These are phyloP conservation scores for Xanthostigma xanthostigma DNA, from an alignment of 2,888 invertebrate genomes.

Conservation along the genomic window DNA sequence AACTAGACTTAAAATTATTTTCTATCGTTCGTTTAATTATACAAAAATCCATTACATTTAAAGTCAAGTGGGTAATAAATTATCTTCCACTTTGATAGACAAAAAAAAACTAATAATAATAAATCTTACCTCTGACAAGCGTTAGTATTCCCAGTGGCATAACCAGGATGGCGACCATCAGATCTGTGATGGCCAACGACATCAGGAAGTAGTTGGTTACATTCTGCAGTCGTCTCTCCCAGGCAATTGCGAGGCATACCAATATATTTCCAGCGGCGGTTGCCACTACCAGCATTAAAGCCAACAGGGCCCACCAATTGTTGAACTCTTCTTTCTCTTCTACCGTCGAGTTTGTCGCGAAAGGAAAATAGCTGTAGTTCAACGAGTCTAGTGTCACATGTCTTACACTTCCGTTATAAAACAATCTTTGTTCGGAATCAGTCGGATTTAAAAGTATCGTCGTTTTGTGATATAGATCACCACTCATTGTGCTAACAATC, in stretches of 20 bases:
- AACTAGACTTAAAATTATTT: too few relatives aligned
- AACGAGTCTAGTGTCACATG: background rate
- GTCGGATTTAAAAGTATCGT: background rate
- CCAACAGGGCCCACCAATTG: constrained; percentile 74
- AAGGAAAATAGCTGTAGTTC: constrained; percentile 3
- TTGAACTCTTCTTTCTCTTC: constrained; percentile 24
- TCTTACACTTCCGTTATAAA: constrained; percentile 1
- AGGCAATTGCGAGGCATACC: constrained; percentile 83
- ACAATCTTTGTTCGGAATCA: background rate
- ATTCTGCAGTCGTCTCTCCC: constrained; percentile 85
- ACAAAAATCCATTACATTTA: too few relatives aligned
- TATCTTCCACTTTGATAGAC: background rate
- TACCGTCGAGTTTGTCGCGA: constrained; percentile 10
- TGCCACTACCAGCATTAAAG: constrained; percentile 62
- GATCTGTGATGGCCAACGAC: constrained; percentile 88
- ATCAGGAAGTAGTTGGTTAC: constrained; percentile 95
- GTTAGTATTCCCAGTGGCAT: constrained; percentile 89
- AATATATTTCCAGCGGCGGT: constrained; percentile 87
- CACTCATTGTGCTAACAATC: too few relatives aligned
- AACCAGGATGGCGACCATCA: constrained; percentile 85
- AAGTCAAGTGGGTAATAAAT: too few relatives aligned
- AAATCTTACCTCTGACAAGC: constrained; percentile 56
- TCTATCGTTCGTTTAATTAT: too few relatives aligned
- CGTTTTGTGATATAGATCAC: background rate
- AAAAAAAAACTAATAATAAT: constrained; percentile 3